These are phyloP conservation scores for Lacerta agilis DNA, from an alignment of 2,797 vertebrate genomes.

Conservation along the genomic window DNA sequence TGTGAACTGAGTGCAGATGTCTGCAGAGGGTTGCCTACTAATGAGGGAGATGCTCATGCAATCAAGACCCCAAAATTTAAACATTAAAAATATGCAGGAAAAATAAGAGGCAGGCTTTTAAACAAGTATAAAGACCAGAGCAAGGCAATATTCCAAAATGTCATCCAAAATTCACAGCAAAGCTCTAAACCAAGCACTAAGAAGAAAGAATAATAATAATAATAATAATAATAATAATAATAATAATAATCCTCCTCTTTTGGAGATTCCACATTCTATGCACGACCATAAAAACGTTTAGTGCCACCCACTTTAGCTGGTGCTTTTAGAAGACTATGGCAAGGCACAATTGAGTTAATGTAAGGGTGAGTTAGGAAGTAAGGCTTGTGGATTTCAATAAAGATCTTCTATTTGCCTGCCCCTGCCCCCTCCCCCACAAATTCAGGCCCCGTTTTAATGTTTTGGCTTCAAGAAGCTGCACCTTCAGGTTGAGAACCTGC, in stretches of 20 bases:
- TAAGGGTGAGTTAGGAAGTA: neutral
- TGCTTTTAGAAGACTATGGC: neutral
- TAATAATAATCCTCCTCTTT: too few relatives aligned
- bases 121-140: too few relatives aligned
- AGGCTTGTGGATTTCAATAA: neutral
- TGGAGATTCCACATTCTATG: too few relatives aligned
- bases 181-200: too few relatives aligned
- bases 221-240: too few relatives aligned
- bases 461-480: neutral
- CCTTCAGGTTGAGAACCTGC: neutral
- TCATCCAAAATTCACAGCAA: too few relatives aligned
- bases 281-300: too few relatives aligned
- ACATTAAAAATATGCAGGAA: neutral
- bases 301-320: neutral
- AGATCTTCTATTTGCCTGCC: neutral
- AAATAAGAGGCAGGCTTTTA: neutral
- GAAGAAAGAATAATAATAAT: too few relatives aligned
- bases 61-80: neutral
- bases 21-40: neutral
- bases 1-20: neutral
- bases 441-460: neutral
- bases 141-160: too few relatives aligned
- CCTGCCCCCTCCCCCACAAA: too few relatives aligned
- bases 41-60: neutral
- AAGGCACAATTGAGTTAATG: neutral